These are phyloP conservation scores for Corapipo altera DNA, from an alignment of 2,113 vertebrate species.

Conservation along the genomic window DNA sequence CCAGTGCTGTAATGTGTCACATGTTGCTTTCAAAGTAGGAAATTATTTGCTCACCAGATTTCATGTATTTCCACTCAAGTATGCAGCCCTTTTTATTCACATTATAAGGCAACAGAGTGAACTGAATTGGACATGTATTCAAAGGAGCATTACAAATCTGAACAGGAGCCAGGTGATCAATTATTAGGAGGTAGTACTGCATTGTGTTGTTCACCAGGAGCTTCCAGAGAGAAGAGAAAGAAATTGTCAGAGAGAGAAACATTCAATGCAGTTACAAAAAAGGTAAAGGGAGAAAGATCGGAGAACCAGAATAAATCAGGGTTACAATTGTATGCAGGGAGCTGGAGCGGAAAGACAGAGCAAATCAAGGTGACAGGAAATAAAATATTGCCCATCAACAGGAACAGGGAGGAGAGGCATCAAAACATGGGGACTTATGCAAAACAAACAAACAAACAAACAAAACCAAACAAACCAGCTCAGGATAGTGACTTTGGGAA, in stretches of 20 bases:
- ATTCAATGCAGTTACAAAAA: neutral
- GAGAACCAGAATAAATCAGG: slow-evolving; percentile 5
- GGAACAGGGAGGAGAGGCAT: neutral
- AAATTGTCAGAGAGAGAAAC: slow-evolving; percentile 46
- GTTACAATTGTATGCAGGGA: neutral
- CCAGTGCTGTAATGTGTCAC: neutral
- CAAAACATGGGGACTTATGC: neutral
- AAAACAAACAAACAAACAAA: neutral
- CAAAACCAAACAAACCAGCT: neutral
- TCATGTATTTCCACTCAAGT: neutral
- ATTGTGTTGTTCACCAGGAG: slow-evolving; percentile 46
- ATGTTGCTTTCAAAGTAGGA: neutral
- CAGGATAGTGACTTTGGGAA: neutral
- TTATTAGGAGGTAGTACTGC: slow-evolving; percentile 32
- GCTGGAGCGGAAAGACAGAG: neutral
- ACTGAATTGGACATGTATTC: slow-evolving; percentile 21
- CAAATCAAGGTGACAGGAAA: slow-evolving; percentile 26
- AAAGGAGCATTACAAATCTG: slow-evolving; percentile 41
- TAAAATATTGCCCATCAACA: slow-evolving; percentile 39
- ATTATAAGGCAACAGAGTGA: neutral
- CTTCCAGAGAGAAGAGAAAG: slow-evolving; percentile 33
- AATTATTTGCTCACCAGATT: slow-evolving; percentile 35
- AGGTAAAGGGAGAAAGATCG: neutral
- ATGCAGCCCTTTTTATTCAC: slow-evolving; percentile 19
- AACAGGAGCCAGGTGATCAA: slow-evolving; percentile 54